Conservation (phyloP, 2,113 vertebrate species). For the Lepus europaeus region DNA sequence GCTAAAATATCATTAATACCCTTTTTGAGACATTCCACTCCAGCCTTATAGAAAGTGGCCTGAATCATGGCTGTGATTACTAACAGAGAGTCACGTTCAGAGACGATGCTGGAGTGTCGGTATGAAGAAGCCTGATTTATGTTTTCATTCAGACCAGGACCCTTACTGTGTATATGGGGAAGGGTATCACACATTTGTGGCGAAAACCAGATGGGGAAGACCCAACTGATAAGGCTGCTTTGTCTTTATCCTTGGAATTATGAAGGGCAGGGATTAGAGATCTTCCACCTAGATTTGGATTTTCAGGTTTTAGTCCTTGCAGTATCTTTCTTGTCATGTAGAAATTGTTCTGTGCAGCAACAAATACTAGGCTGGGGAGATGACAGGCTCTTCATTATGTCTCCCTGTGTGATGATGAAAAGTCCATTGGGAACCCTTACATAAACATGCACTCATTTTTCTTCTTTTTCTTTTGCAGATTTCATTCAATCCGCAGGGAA, state of each 20-base stretch:
- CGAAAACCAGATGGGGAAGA: background rate
- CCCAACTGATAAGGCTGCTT: background rate
- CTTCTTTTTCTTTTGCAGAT: slow-evolving; percentile 87
- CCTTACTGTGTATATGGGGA: background rate
- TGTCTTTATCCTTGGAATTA: background rate
- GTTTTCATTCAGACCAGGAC: no score
- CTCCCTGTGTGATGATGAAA: background rate
- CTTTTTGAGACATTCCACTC: background rate
- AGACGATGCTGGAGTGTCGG: fast-evolving
- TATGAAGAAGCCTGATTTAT: background rate
- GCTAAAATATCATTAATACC: background rate
- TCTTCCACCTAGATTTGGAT: background rate
- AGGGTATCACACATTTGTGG: background rate
- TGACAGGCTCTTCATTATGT: background rate
- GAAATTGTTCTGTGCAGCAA: background rate
- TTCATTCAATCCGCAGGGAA: slow-evolving; percentile 96
- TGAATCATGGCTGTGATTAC: background rate
- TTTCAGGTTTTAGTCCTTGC: background rate
- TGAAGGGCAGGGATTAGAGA: background rate
- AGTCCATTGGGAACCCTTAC: background rate
- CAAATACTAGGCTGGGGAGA: background rate
- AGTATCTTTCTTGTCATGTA: background rate
- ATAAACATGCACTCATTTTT: background rate
- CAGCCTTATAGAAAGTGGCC: background rate
- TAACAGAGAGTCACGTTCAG: background rate